These are phyloP conservation scores for Drepanosiphum platanoidis DNA, from an alignment of 2,888 invertebrate genomes.

Conservation along the genomic window DNA sequence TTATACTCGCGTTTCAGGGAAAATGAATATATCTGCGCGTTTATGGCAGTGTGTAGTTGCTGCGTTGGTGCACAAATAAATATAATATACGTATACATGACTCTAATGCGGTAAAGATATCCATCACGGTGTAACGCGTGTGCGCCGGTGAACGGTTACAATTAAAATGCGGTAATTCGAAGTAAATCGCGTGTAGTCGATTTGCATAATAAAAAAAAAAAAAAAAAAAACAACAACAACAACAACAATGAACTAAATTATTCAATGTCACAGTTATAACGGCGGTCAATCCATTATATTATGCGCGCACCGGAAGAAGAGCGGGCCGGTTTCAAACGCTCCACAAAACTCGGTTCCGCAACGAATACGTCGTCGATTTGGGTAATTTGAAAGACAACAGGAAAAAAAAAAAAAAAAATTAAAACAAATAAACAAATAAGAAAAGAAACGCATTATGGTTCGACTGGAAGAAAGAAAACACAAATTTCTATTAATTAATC, in stretches of 20 bases:
- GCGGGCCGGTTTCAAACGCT: slow-evolving; percentile 32
- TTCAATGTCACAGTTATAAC: slow-evolving; percentile 44
- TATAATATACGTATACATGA: background rate
- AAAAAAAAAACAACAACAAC: slow-evolving; percentile 5
- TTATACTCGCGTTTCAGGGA: background rate
- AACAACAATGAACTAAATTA: slow-evolving; percentile 32
- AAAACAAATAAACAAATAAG: slow-evolving; percentile 7
- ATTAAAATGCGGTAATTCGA: slow-evolving; percentile 42
- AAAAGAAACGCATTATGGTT: slow-evolving; percentile 7
- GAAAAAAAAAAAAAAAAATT: background rate
- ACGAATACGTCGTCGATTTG: slow-evolving; percentile 18
- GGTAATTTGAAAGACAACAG: slow-evolving; percentile 30
- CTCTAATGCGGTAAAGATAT: background rate
- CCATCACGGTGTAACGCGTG: slow-evolving; percentile 15
- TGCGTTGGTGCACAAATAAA: background rate
- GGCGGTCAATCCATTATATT: slow-evolving; percentile 15
- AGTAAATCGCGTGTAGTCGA: slow-evolving; percentile 25
- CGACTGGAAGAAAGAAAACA: background rate
- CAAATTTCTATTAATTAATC: background rate
- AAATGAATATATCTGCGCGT: background rate
- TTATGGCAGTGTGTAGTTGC: background rate
- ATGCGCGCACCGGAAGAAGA: slow-evolving; percentile 45
- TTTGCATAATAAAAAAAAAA: slow-evolving; percentile 41
- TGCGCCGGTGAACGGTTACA: slow-evolving; percentile 11
- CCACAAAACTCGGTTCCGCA: slow-evolving; percentile 36